These are phyloP conservation scores for Neodiprion pinetum DNA, from an alignment of 1,140 invertebrate genomes.

Conservation along the genomic window DNA sequence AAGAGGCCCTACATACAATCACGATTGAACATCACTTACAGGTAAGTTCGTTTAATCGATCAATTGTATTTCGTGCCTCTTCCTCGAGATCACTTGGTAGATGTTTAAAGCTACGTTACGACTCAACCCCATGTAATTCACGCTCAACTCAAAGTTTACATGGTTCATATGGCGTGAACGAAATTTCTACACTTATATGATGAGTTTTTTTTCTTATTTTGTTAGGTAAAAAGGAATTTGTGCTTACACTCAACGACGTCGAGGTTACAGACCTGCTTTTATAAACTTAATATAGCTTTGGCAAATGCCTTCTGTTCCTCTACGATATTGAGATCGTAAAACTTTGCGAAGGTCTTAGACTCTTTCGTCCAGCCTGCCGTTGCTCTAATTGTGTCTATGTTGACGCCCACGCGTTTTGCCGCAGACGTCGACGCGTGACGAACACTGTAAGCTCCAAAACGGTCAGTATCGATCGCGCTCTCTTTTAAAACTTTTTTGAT, in stretches of 20 bases:
- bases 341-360: conserved; percentile 9
- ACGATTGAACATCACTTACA: too few species aligned
- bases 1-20: too few species aligned
- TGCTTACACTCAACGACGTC: too few species aligned
- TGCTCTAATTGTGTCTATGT: conserved; percentile 8
- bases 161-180: too few species aligned
- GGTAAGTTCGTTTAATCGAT: conserved; percentile 2
- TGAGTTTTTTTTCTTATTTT: too few species aligned
- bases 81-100: conserved; percentile 21
- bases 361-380: background rate
- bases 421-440: background rate
- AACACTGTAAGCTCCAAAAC: conserved; percentile 26
- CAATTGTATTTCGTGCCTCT: conserved; percentile 19
- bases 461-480: conserved; percentile 21
- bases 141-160: too few species aligned
- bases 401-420: background rate
- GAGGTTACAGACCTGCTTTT: too few species aligned
- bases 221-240: too few species aligned
- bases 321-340: background rate
- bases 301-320: background rate
- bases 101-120: conserved; percentile 5
- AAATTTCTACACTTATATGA: too few species aligned
- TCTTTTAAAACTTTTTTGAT: conserved; percentile 20
- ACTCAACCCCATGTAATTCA: too few species aligned
- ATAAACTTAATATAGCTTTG: too few species aligned